Conservation (phyloP, 2,797 vertebrate genomes). For the Setipinna tenuifilis region DNA sequence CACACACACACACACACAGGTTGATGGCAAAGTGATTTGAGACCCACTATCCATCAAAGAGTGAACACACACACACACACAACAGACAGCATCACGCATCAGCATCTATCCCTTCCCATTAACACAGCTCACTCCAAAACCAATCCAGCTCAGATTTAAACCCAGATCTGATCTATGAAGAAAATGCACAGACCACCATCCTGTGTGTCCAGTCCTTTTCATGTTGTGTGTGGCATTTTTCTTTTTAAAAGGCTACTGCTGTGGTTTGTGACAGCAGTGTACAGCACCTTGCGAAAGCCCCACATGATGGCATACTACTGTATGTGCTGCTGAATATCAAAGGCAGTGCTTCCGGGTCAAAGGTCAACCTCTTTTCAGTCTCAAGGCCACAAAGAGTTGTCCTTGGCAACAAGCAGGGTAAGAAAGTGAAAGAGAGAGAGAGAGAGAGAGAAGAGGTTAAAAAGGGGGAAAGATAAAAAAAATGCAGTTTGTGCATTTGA, state of each 20-base stretch:
- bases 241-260: not conserved
- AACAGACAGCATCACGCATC: not conserved
- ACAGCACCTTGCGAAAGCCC: constrained; percentile 60
- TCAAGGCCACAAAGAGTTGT: constrained; percentile 67
- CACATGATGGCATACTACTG: constrained; percentile 52
- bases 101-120: not conserved
- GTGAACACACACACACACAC: no score
- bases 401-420: constrained; percentile 57
- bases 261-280: constrained; percentile 53
- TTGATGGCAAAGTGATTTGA: constrained; percentile 29
- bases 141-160: not conserved
- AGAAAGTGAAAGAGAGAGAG: constrained; percentile 41
- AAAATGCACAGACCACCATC: not conserved
- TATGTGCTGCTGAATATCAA: constrained; percentile 72
- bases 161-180: not conserved
- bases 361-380: constrained; percentile 54
- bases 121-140: not conserved
- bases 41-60: not conserved
- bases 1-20: not conserved
- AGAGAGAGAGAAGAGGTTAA: constrained; percentile 21
- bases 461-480: not conserved
- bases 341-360: constrained; percentile 62
- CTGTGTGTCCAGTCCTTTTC: not conserved
- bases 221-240: not conserved
- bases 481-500: not conserved